These are phyloP conservation scores for Characodon lateralis DNA, from an alignment of 2,797 vertebrate species.

Conservation along the genomic window DNA sequence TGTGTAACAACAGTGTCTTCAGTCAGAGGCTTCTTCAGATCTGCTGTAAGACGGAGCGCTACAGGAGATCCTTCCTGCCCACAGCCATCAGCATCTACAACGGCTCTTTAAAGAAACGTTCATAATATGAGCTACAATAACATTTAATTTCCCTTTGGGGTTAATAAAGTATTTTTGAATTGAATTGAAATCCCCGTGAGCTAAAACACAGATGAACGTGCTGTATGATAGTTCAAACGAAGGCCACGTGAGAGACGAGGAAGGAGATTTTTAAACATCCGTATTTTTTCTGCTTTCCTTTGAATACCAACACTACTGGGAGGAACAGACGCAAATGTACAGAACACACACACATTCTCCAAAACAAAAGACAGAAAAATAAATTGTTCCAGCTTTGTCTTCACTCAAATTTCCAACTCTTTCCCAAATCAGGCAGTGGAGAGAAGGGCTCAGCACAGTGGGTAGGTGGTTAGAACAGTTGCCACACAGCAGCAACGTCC, in stretches of 20 bases:
- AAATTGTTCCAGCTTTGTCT: constrained; percentile 28
- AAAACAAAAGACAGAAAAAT: constrained; percentile 8
- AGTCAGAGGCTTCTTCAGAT: too few species aligned
- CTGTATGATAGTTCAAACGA: constrained; percentile 55
- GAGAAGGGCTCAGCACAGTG: neutral
- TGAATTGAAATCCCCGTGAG: constrained; percentile 34
- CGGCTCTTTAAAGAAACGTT: too few species aligned
- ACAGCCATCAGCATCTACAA: too few species aligned
- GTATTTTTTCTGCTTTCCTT: constrained; percentile 48
- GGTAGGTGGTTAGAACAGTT: neutral
- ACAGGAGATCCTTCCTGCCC: too few species aligned
- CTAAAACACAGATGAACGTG: constrained; percentile 41
- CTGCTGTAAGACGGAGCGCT: too few species aligned
- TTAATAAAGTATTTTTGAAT: too few species aligned
- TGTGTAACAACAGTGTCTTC: too few species aligned
- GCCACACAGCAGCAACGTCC: neutral
- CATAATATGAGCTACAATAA: too few species aligned
- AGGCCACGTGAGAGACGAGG: constrained; percentile 52
- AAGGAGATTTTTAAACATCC: constrained; percentile 69
- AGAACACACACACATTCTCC: constrained; percentile 14
- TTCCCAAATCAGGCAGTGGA: constrained; percentile 25
- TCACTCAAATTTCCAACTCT: constrained; percentile 33
- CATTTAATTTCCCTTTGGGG: too few species aligned
- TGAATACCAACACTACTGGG: constrained; percentile 48
- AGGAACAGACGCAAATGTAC: constrained; percentile 36